Evolutionary conservation across 2,113 vertebrate species (phyloP).

Genomic region (western clawed frog (Xenopus tropicalis)): DNA sequence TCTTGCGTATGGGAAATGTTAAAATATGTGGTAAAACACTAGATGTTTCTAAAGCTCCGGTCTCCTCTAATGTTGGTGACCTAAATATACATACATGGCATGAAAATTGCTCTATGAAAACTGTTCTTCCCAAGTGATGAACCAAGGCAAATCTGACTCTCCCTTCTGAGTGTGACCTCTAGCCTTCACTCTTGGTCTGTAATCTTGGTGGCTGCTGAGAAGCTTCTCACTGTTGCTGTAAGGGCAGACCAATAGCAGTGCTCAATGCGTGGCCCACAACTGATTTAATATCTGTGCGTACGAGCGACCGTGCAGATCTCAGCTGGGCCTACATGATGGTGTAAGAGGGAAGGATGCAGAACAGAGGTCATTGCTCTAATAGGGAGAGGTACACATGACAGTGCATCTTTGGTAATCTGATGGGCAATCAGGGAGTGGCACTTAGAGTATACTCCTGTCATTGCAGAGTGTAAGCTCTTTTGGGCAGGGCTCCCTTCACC

Average conservation of each 20-base stretch:
- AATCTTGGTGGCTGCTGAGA: slow-evolving; percentile 72
- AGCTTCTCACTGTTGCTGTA: slow-evolving; percentile 55
- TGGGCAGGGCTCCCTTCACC: too few species aligned
- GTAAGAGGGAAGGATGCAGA: background rate
- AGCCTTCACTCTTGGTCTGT: slow-evolving; percentile 59
- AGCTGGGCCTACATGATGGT: slow-evolving; percentile 5
- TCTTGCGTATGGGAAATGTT: too few species aligned
- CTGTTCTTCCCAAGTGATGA: slow-evolving; percentile 60
- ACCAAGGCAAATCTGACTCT: slow-evolving; percentile 72
- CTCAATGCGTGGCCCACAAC: background rate
- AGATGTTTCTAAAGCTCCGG: too few species aligned
- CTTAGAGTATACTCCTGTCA: too few species aligned
- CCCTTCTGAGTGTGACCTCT: slow-evolving; percentile 50
- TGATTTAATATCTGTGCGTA: background rate
- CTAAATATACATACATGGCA: too few species aligned
- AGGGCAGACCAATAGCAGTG: slow-evolving; percentile 70
- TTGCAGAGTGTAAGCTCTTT: too few species aligned
- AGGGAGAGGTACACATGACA: slow-evolving; percentile 60
- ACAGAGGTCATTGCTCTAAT: slow-evolving; percentile 48
- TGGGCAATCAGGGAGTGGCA: slow-evolving; percentile 25
- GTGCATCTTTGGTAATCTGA: slow-evolving; percentile 81
- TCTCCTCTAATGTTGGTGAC: too few species aligned
- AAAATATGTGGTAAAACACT: too few species aligned
- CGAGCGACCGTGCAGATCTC: background rate
- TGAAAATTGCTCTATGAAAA: too few species aligned